Evolutionary conservation across 2,113 vertebrate genomes (phyloP).

Genomic region (Forbesichthys papilliferus): DNA sequence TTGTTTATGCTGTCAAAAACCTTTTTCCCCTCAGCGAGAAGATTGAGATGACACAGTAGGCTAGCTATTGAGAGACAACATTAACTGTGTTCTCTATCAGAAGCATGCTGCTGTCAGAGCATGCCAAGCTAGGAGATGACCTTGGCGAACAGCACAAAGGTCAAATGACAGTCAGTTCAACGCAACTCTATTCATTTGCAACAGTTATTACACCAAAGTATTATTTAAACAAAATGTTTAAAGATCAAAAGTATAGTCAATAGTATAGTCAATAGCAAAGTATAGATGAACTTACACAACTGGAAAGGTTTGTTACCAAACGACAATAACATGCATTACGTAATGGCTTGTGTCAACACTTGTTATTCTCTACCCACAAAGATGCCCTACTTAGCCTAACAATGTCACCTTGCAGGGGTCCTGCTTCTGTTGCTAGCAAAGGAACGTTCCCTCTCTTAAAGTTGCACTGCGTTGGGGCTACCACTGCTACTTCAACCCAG

Average conservation of each 20-base stretch:
- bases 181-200: not conserved
- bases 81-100: not conserved
- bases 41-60: slow-evolving; percentile 3
- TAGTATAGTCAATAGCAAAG: too few relatives aligned
- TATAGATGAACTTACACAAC: too few relatives aligned
- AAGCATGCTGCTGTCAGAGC: not conserved
- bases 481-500: slow-evolving; percentile 45
- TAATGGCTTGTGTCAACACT: not conserved
- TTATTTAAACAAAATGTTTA: too few relatives aligned
- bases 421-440: not conserved
- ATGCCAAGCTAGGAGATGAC: not conserved
- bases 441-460: slow-evolving; percentile 1
- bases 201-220: too few relatives aligned
- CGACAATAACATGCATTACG: not conserved
- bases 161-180: not conserved
- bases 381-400: not conserved
- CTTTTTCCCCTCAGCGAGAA: slow-evolving; percentile 4
- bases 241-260: too few relatives aligned
- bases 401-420: not conserved
- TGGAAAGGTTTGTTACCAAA: too few relatives aligned
- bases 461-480: slow-evolving; percentile 41
- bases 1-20: slow-evolving; percentile 30
- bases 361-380: not conserved
- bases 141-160: not conserved
- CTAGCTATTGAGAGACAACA: not conserved